Evolutionary conservation across 2,888 invertebrate genomes (phyloP), one percentile per base, ranked within the genome.

Genomic region (Enchytraeus crypticus): DNA sequence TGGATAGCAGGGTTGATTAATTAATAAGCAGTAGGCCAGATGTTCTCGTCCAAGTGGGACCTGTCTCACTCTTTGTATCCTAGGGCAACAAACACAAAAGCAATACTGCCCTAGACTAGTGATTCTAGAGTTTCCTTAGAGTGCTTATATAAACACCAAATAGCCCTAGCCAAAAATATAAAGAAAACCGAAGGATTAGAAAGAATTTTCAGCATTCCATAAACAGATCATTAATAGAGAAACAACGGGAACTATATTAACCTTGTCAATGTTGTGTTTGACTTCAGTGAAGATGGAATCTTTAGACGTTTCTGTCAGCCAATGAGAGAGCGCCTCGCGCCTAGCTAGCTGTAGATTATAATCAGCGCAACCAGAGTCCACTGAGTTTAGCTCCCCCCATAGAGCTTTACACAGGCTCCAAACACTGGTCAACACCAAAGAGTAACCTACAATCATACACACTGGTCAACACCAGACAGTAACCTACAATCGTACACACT

Each of bases 371-470:
- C 27, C 29, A n/a, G 27, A 23, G 23, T 53, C 47, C 18, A 21
- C 38, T n/a, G 5, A 4, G n/a, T 30, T 82, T 32, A 88, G 84
- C 18, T 85, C 84, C 1, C 89, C 91, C 93, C 93, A 93, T 8
- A 93, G 82, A 0, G 91, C 88, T 5, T 86, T 85, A 70, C 89
- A 87, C 0, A 91, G 81, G 18, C 85, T 84, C 87, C 88, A 89
- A 21, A 81, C 14, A 21, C 26, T 38, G 14, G 23, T 43, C 38
- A 55, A 5, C 30, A 47, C 23, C 21, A 23, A 5, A 5, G 23
- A 43, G 23, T 38, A 55, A 26, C 23, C 23, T 55, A 26, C 21
- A 55, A 43, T 21, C 5, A 49, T 38, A 3, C 5, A 5, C 3
- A 56, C 26, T 29, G 30, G 49, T 5, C 47, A n/a, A 11, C n/a